Evolutionary conservation across 1,140 invertebrate species (phyloP).

Genomic region (Psix sp.): DNA sequence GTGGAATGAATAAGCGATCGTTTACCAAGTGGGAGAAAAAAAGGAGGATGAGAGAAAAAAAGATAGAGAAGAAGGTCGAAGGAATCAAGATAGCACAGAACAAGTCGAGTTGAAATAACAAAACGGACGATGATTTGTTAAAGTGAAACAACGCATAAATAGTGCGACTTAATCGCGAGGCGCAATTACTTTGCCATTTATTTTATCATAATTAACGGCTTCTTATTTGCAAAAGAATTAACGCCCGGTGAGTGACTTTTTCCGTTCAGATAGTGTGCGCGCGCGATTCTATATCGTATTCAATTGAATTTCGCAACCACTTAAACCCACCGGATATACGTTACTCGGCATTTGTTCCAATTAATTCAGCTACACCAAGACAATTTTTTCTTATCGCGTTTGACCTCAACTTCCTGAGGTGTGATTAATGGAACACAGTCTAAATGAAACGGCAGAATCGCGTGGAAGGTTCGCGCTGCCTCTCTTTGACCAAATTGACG

Average conservation of each 20-base stretch:
- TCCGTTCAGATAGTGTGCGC: slow-evolving; percentile 25
- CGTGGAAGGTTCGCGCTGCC: too few relatives aligned
- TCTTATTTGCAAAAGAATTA: slow-evolving; percentile 22
- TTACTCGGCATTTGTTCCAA: slow-evolving; percentile 8
- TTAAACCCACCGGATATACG: slow-evolving; percentile 19
- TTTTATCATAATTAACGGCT: slow-evolving; percentile 31
- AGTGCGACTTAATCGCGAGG: slow-evolving; percentile 19
- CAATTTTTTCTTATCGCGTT: too few relatives aligned
- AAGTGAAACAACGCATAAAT: slow-evolving; percentile 16
- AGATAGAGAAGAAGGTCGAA: too few relatives aligned
- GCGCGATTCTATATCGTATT: slow-evolving; percentile 19
- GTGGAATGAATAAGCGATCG: too few relatives aligned
- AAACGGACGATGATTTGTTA: slow-evolving; percentile 27
- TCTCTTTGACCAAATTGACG: too few relatives aligned
- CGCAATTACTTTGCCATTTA: slow-evolving; percentile 16
- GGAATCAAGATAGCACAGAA: background rate
- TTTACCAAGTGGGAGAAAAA: too few relatives aligned
- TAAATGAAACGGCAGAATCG: too few relatives aligned
- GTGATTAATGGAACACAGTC: too few relatives aligned
- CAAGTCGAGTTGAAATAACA: slow-evolving; percentile 11
- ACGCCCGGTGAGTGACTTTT: slow-evolving; percentile 21
- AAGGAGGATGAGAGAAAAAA: too few relatives aligned
- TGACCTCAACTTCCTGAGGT: too few relatives aligned
- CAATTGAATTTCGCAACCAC: slow-evolving; percentile 17
- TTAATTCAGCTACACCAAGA: too few relatives aligned